Conservation (phyloP, 2,888 invertebrate species). For the Andrena trimmerana region DNA sequence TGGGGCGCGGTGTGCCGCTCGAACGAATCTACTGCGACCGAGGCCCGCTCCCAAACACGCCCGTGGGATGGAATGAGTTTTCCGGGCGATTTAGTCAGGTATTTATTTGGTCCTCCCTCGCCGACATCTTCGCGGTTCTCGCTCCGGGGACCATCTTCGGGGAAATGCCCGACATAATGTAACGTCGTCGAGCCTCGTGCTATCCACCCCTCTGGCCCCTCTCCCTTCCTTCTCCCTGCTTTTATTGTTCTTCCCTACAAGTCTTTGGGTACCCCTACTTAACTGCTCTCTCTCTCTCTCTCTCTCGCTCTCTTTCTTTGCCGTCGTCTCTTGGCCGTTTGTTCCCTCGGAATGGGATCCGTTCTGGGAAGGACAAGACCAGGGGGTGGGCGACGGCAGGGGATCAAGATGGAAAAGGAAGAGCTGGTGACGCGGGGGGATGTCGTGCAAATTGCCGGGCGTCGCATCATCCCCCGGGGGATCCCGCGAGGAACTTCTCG, state of each 20-base stretch:
- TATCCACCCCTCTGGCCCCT: constrained; percentile 16
- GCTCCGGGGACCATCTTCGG: constrained; percentile 70
- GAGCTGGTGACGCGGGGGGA: constrained; percentile 35
- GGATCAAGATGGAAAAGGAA: neutral
- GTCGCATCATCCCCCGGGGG: constrained; percentile 64
- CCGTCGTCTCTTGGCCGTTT: constrained; percentile 22
- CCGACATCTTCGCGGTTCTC: constrained; percentile 72
- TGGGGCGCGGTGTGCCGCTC: constrained; percentile 54
- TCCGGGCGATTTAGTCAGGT: constrained; percentile 81
- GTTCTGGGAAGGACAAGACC: constrained; percentile 7
- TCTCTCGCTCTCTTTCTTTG: too few species aligned
- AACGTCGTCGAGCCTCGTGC: constrained; percentile 59
- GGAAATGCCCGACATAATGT: constrained; percentile 74
- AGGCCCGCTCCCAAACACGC: constrained; percentile 64
- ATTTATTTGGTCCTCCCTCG: constrained; percentile 77
- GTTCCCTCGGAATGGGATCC: constrained; percentile 35
- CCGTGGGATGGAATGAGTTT: constrained; percentile 80
- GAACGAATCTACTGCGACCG: constrained; percentile 54
- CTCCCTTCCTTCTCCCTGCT: constrained; percentile 13
- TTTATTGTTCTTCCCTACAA: constrained; percentile 52
- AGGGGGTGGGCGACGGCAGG: neutral
- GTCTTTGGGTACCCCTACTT: constrained; percentile 29
- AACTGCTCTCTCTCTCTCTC: neutral
- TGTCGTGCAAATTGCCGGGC: constrained; percentile 67
- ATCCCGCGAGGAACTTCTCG: constrained; percentile 31